phyloP scores from a whole-genome alignment of 2,113 vertebrate species.

The Aspiorhynchus laticeps region DNA sequence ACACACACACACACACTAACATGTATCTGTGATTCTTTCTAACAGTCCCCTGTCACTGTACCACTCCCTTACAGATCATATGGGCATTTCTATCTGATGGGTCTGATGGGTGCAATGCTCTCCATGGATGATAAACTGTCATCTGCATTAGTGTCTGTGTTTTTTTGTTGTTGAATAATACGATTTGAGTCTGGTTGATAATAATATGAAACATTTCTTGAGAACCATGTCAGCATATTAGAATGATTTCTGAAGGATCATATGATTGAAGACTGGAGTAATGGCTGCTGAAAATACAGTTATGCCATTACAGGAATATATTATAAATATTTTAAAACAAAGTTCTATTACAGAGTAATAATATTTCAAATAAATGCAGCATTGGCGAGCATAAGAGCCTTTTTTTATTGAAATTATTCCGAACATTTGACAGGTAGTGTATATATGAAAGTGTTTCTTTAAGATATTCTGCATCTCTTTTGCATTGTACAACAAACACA shows the following conservation, averaged over 20 bases:
- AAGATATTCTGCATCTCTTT: too few species aligned
- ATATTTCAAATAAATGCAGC: too few species aligned
- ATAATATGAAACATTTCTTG: too few species aligned
- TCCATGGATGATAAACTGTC: background rate
- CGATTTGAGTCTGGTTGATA: background rate
- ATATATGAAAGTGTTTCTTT: too few species aligned
- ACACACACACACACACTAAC: background rate
- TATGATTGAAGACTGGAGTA: background rate
- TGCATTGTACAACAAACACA: too few species aligned
- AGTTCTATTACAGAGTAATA: too few species aligned
- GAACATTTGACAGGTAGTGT: too few species aligned
- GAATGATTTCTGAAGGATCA: background rate
- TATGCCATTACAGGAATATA: too few species aligned
- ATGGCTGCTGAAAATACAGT: background rate
- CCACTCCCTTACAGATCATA: slow-evolving; percentile 26
- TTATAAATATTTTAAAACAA: too few species aligned
- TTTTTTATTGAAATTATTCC: too few species aligned
- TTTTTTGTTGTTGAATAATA: background rate
- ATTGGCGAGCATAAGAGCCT: too few species aligned
- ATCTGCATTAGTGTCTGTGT: background rate
- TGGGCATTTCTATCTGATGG: slow-evolving; percentile 6
- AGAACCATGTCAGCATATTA: too few species aligned
- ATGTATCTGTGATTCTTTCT: slow-evolving; percentile 60
- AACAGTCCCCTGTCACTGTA: slow-evolving; percentile 47
- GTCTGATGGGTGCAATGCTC: slow-evolving; percentile 8